These are phyloP conservation scores for Scaptomyza caliginosa DNA, from an alignment of 2,888 invertebrate species.

Conservation along the genomic window DNA sequence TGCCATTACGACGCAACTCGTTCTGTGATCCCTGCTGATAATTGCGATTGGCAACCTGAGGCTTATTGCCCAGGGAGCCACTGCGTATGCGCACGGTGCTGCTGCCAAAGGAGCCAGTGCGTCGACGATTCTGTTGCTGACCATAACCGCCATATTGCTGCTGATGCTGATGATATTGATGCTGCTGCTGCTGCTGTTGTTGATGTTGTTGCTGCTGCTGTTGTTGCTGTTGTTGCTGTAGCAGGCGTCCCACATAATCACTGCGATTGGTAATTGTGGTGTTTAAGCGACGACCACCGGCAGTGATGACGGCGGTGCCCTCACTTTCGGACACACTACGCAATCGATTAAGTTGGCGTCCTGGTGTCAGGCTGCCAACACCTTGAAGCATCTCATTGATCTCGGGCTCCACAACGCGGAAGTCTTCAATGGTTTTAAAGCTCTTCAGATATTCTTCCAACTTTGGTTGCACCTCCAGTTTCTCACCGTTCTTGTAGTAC, in stretches of 20 bases:
- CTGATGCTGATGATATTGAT: constrained; percentile 65
- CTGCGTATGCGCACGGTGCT: constrained; percentile 83
- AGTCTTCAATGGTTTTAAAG: constrained; percentile 95
- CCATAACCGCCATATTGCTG: constrained; percentile 49
- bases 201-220: constrained; percentile 73
- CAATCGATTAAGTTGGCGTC: constrained; percentile 86
- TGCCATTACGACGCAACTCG: constrained; percentile 81
- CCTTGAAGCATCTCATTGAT: constrained; percentile 86
- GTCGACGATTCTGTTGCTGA: constrained; percentile 76
- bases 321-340: constrained; percentile 89
- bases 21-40: constrained; percentile 80
- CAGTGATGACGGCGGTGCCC: constrained; percentile 81
- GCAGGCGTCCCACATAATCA: constrained; percentile 82
- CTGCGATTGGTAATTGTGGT: constrained; percentile 84
- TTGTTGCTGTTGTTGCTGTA: constrained; percentile 78
- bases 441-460: constrained; percentile 89
- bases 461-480: constrained; percentile 90
- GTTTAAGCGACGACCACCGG: constrained; percentile 78
- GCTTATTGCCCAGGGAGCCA: constrained; percentile 83
- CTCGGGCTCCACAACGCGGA: constrained; percentile 89
- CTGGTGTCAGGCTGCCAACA: constrained; percentile 84
- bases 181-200: constrained; percentile 66
- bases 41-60: constrained; percentile 82
- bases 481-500: constrained; percentile 93
- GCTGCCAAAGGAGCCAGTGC: constrained; percentile 83